Conservation (phyloP, 1,140 invertebrate species). For the Solen grandis region DNA sequence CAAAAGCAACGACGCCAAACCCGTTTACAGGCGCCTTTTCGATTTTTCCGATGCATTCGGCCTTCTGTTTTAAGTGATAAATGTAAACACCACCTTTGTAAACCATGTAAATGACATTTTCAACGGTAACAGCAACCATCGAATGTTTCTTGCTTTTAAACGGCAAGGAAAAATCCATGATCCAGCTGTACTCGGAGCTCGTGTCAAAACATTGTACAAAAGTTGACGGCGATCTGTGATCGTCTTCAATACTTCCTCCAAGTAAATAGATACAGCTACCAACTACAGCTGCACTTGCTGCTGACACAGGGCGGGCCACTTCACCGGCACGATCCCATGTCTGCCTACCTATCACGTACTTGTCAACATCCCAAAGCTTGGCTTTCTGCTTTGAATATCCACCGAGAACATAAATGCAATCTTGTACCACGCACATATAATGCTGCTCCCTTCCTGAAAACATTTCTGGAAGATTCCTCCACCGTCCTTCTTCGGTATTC, state of each 20-base stretch:
- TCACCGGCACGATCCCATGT: background rate
- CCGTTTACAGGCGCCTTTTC: background rate
- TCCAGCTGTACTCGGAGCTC: slow-evolving; percentile 11
- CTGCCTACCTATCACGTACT: background rate
- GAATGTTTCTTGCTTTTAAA: slow-evolving; percentile 15
- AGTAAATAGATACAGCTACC: slow-evolving; percentile 25
- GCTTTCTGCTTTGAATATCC: background rate
- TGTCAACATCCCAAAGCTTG: background rate
- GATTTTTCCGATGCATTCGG: background rate
- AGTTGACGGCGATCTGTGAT: background rate
- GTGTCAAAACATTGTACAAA: slow-evolving; percentile 45
- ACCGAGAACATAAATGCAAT: slow-evolving; percentile 24
- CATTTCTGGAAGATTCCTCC: background rate
- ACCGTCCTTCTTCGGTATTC: no score
- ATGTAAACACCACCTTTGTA: slow-evolving; percentile 23
- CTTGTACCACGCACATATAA: slow-evolving; percentile 22
- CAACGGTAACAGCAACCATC: slow-evolving; percentile 6
- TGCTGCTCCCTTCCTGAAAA: slow-evolving; percentile 25
- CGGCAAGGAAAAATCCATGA: slow-evolving; percentile 24
- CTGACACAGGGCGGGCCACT: slow-evolving; percentile 9
- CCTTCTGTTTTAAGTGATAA: background rate
- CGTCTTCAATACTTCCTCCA: background rate
- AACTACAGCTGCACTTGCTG: slow-evolving; percentile 33
- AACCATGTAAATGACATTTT: slow-evolving; percentile 13
- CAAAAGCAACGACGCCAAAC: slow-evolving; percentile 35